Evolutionary conservation across 2,888 invertebrate genomes (phyloP).

Genomic region (Polyommatus iphigenia): DNA sequence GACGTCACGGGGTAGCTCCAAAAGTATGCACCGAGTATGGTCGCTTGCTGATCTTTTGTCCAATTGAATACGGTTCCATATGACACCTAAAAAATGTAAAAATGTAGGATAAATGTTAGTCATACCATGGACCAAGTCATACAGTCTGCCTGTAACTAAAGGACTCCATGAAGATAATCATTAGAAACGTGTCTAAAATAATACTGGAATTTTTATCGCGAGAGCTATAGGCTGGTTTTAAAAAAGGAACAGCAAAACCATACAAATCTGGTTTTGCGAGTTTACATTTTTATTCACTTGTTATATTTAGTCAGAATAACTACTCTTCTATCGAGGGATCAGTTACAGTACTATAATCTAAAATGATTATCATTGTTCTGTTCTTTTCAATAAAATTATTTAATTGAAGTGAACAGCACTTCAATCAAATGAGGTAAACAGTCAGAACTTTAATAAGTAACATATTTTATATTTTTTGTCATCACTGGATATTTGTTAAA

Average conservation of each 20-base stretch:
- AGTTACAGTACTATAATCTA: not conserved
- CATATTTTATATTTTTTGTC: too few relatives aligned
- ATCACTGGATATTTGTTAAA: too few relatives aligned
- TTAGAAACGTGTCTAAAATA: not conserved
- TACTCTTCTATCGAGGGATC: not conserved
- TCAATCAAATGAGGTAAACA: too few relatives aligned
- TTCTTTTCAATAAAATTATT: not conserved
- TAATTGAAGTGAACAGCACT: too few relatives aligned
- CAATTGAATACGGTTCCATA: conserved; percentile 70
- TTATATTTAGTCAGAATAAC: not conserved
- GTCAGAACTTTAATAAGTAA: not conserved
- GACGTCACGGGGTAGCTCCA: conserved; percentile 85
- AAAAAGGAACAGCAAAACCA: too few relatives aligned
- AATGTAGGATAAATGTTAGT: not conserved
- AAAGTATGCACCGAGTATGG: conserved; percentile 84
- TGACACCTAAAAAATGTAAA: conserved; percentile 37
- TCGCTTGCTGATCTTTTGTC: conserved; percentile 82
- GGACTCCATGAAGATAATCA: too few relatives aligned
- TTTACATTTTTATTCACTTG: not conserved
- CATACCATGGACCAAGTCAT: too few relatives aligned
- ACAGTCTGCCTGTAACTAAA: too few relatives aligned
- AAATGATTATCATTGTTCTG: conserved; percentile 11
- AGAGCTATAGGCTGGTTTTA: too few relatives aligned
- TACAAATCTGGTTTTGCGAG: not conserved
- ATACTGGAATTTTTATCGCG: not conserved